These are phyloP conservation scores for Sycobia sp. DNA, from an alignment of 1,140 invertebrate genomes.

Conservation along the genomic window DNA sequence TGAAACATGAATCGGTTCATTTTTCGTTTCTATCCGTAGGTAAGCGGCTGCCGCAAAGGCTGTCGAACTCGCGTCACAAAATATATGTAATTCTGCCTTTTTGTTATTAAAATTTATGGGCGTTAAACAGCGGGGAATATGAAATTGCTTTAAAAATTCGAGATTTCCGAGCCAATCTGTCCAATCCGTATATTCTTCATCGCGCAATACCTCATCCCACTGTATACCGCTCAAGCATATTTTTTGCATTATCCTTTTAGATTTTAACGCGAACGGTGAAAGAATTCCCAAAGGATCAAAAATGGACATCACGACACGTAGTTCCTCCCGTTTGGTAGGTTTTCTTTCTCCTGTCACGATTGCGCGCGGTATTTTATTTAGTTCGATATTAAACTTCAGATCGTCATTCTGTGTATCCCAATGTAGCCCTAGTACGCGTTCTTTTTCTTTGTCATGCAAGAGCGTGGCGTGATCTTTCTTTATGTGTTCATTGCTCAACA, in stretches of 20 bases:
- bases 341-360: background rate
- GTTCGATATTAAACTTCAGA: background rate
- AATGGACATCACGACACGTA: background rate
- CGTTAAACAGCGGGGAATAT: background rate
- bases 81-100: background rate
- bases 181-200: no score
- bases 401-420: background rate
- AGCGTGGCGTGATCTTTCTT: background rate
- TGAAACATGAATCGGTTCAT: no score
- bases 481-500: background rate
- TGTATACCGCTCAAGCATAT: no score
- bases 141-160: background rate
- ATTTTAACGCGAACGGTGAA: background rate
- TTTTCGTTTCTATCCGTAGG: no score
- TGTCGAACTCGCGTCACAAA: constrained; percentile 5
- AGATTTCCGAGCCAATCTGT: background rate
- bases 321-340: background rate
- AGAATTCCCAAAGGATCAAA: background rate
- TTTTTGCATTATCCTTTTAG: no score
- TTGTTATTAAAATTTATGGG: background rate
- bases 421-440: background rate
- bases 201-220: no score
- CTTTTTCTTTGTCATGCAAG: background rate
- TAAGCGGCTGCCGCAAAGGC: no score
- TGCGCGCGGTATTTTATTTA: background rate